A percentile compares a stretch with the other conserved stretches of the same genome.
These are phyloP conservation scores for Bombus haemorrhoidalis DNA, from an alignment of 1,140 invertebrate genomes.

Conservation along the genomic window DNA sequence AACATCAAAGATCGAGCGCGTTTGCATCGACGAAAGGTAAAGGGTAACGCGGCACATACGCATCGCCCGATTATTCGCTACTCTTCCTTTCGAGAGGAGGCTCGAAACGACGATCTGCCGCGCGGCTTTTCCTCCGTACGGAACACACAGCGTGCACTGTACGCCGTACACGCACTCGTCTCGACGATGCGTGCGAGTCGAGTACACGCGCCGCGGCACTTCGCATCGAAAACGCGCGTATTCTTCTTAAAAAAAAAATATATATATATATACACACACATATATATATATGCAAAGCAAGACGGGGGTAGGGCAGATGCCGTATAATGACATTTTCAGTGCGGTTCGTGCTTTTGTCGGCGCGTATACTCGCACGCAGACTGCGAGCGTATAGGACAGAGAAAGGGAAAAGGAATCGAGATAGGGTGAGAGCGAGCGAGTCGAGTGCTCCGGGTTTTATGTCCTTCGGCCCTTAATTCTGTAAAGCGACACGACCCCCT, in stretches of 20 bases:
- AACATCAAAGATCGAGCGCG: neutral
- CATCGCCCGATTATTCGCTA: constrained; percentile 40
- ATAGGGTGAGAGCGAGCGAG: constrained; percentile 4
- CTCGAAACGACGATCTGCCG: constrained; percentile 21
- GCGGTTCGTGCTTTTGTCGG: constrained; percentile 53
- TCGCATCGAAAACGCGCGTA: constrained; percentile 22
- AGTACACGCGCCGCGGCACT: neutral
- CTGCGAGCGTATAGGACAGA: neutral
- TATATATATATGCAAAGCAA: neutral
- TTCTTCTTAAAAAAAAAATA: constrained; percentile 19
- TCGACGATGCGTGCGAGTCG: constrained; percentile 11
- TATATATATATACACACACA: neutral
- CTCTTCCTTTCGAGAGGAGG: constrained; percentile 25
- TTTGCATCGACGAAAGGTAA: neutral
- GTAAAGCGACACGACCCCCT: constrained; percentile 54
- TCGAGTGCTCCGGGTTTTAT: constrained; percentile 59
- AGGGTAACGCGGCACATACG: neutral
- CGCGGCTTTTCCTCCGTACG: neutral
- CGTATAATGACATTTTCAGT: constrained; percentile 57
- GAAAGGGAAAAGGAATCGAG: constrained; percentile 29
- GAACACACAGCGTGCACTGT: too few species aligned
- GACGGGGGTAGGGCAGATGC: constrained; percentile 24
- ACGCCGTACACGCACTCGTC: neutral
- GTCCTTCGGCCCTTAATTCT: constrained; percentile 67
- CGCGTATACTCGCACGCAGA: constrained; percentile 2